Base-by-base conservation (phyloP, 2,113 vertebrate species). In the Sprattus sprattus region DNA sequence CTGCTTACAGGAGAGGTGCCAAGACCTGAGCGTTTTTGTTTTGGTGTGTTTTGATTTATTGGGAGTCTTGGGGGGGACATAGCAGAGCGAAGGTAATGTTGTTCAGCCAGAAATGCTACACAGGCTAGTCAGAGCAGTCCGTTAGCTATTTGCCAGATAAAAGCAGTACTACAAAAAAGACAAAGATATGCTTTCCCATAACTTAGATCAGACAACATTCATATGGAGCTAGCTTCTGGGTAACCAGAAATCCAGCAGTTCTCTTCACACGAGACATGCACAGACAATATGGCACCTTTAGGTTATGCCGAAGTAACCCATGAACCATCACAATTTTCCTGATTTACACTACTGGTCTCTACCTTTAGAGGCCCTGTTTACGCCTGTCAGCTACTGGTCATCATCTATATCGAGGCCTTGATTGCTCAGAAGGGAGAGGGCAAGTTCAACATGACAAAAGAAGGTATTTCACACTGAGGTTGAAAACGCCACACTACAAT, bases 401-500 rank as follows among this genome's bases (percentile, higher is more conserved):
- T 47, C 9, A 47, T 47, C 18, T 64, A 64, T 2, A 18, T 22
- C 0, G 20, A 64, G 22, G 67, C 64, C 28, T 71, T 71, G 7
- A 39, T 32, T 28, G n/a, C 15, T 28, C 7, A 32, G 28, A 75
- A 39, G n/a, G n/a, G 2, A 71, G 13, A 71, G n/a, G 25, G 60
- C 22, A 10, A 28, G 64, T 28, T 28, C 7, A 71, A 28, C 6
- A 71, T 2, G 8, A 64, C 11, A 57, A 64, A 64, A 64, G 9
- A 64, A 64, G 22, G 22, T 64, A 64, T 64, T 25, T 25, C 60
- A 64, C 20, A 64, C 52, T 1, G 22, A 11, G 64, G n/a, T 67
- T 67, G 64, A 67, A 67, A 67, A 67, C 71, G 10, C 71, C 71
- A 78, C 71, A 78, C 71, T 78, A 39, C 71, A 78, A 78, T 78